Conservation (phyloP, 2,888 invertebrate genomes). For the Erebia aethiops region DNA sequence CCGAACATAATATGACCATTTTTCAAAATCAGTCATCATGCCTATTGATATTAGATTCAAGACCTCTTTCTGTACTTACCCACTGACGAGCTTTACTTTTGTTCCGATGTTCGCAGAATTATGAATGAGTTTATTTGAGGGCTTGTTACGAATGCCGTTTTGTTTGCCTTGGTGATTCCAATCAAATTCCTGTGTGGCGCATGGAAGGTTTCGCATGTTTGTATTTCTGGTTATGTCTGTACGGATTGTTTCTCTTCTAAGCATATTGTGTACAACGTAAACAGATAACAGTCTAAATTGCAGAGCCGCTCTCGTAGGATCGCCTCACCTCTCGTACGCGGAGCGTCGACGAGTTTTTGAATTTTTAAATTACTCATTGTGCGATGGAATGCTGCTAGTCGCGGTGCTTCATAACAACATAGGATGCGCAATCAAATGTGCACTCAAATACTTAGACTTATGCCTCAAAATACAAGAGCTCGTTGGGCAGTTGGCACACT, state of each 20-base stretch:
- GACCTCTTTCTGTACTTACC: conserved; percentile 49
- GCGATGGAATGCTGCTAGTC: conserved; percentile 77
- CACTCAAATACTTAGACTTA: conserved; percentile 64
- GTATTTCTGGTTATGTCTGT: conserved; percentile 42
- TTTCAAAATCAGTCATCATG: no score
- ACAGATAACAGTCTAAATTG: conserved; percentile 79
- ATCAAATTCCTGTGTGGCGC: conserved; percentile 40
- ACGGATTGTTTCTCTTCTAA: conserved; percentile 37
- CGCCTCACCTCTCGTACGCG: conserved; percentile 71
- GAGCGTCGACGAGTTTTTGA: conserved; percentile 81
- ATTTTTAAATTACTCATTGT: conserved; percentile 84
- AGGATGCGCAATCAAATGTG: conserved; percentile 61
- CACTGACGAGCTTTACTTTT: conserved; percentile 38
- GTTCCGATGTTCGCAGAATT: conserved; percentile 42
- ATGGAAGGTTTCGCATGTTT: conserved; percentile 31
- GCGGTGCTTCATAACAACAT: conserved; percentile 54
- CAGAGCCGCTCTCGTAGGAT: conserved; percentile 72
- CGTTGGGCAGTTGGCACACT: conserved; percentile 50
- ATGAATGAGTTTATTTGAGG: conserved; percentile 36
- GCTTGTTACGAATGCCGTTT: conserved; percentile 46
- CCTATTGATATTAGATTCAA: no score
- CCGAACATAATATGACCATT: no score
- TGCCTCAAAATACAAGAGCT: conserved; percentile 61
- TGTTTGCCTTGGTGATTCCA: conserved; percentile 56
- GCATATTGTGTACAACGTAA: conserved; percentile 54